A percentile compares a stretch with the other conserved stretches of the same genome.
These are phyloP conservation scores for Aviceda leuphotes DNA, from an alignment of 2,797 vertebrate species.

Conservation along the genomic window DNA sequence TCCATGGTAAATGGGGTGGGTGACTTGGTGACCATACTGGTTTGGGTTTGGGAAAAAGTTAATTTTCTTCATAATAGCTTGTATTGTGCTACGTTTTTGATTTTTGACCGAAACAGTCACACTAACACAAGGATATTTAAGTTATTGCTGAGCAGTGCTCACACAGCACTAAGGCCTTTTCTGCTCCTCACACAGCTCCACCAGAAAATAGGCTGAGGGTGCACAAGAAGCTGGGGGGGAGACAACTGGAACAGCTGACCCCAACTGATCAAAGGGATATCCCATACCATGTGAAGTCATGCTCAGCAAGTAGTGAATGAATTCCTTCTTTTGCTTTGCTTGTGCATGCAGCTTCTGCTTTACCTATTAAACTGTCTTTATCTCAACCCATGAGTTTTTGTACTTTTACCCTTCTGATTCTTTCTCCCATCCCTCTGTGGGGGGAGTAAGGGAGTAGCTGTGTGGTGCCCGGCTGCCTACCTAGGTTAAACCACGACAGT, in stretches of 20 bases:
- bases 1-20: not conserved
- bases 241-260: not conserved
- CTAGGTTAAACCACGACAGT: not conserved
- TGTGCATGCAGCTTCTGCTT: not conserved
- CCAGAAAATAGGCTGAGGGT: not conserved
- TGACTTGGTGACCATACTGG: not conserved
- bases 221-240: not conserved
- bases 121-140: not conserved
- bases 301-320: not conserved
- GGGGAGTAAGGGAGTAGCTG: accelerated
- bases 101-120: not conserved
- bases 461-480: not conserved
- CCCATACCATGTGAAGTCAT: too few relatives aligned
- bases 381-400: not conserved
- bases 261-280: not conserved
- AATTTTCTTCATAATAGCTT: not conserved
- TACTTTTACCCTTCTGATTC: not conserved
- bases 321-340: not conserved
- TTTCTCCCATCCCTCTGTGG: not conserved
- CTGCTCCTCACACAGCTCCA: not conserved
- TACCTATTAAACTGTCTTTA: not conserved
- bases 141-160: not conserved
- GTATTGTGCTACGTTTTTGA: not conserved
- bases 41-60: not conserved
- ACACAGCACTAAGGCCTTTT: not conserved